A percentile compares a stretch with the other conserved stretches of the same genome.
These are phyloP conservation scores for Tenualosa ilisha DNA, from an alignment of 2,797 vertebrate genomes.

Conservation along the genomic window DNA sequence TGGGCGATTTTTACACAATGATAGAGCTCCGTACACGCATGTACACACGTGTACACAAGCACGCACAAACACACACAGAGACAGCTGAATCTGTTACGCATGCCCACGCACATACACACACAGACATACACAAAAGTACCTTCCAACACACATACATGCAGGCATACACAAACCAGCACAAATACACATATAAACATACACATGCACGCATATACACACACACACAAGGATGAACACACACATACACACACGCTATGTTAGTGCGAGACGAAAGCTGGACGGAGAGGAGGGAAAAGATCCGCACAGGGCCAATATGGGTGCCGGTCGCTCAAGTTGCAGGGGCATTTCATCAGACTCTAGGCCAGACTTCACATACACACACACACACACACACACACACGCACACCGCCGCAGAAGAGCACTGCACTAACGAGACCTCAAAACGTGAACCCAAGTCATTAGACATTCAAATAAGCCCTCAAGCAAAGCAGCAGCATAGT, in stretches of 20 bases:
- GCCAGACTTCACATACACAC: neutral
- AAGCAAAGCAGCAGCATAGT: neutral
- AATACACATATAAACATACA: neutral
- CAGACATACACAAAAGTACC: neutral
- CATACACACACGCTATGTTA: neutral
- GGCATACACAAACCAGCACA: neutral
- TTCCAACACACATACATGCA: neutral
- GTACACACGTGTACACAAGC: constrained; percentile 21
- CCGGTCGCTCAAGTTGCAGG: neutral
- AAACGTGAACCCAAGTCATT: neutral
- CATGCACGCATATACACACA: neutral
- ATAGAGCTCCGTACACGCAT: constrained; percentile 17
- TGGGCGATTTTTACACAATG: constrained; percentile 40
- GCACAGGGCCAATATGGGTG: neutral
- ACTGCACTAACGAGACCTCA: neutral
- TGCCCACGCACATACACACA: neutral
- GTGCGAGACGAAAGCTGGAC: neutral
- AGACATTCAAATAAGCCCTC: neutral
- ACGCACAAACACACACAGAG: neutral
- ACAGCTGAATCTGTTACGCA: neutral
- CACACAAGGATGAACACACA: neutral
- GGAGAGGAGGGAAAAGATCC: neutral
- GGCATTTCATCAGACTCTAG: constrained; percentile 2
- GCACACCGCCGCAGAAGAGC: neutral
- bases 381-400: no score